A percentile compares a stretch with the other conserved stretches of the same genome.
These are phyloP conservation scores for Sitta europaea DNA, from an alignment of 2,113 vertebrate species.

Conservation along the genomic window DNA sequence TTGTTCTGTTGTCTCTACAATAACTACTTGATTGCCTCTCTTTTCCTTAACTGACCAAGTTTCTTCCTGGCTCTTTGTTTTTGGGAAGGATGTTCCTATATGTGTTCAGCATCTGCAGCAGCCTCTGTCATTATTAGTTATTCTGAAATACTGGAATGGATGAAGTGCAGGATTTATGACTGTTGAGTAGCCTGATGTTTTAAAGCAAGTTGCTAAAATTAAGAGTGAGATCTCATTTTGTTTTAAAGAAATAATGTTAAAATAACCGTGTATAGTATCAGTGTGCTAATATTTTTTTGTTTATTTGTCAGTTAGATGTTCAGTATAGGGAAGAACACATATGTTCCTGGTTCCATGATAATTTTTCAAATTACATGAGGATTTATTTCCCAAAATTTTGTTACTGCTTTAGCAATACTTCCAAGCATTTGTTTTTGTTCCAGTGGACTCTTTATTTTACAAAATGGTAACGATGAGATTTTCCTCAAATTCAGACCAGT, in stretches of 20 bases:
- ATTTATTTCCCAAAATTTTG: not conserved
- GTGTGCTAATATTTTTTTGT: not conserved
- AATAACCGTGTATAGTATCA: not conserved
- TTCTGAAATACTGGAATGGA: not conserved
- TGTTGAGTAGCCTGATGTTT: not conserved
- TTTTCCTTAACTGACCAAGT: not conserved
- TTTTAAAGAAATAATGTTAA: not conserved
- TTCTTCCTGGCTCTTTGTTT: not conserved
- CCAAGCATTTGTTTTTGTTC: not conserved
- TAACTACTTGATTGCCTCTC: not conserved
- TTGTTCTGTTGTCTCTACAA: not conserved
- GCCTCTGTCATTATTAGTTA: not conserved
- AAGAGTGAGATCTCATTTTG: not conserved
- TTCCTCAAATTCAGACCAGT: not conserved
- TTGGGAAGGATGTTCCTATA: not conserved
- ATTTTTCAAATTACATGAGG: not conserved
- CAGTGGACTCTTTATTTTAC: not conserved
- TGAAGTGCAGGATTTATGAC: not conserved
- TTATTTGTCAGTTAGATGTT: not conserved
- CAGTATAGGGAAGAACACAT: not conserved
- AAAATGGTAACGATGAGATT: not conserved
- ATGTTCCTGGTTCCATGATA: not conserved
- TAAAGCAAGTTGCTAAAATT: not conserved
- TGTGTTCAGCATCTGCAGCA: not conserved
- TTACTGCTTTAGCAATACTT: not conserved